Conservation (phyloP, 2,797 vertebrate species). For the Sebastes flavidus region DNA sequence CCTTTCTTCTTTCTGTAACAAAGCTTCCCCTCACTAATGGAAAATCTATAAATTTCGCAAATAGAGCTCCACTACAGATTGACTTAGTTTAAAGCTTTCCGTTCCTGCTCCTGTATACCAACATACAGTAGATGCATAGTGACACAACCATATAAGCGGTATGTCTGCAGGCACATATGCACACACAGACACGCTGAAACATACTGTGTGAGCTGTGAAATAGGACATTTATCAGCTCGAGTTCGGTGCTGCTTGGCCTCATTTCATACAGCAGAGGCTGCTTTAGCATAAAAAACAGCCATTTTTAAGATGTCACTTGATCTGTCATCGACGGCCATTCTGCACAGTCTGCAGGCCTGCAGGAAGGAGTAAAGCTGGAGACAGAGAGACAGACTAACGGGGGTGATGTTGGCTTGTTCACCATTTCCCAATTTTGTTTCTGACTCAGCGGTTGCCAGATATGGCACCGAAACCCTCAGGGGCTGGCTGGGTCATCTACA, state of each 20-base stretch:
- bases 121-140: not conserved
- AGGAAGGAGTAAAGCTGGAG: not conserved
- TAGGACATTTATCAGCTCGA: constrained; percentile 63
- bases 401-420: not conserved
- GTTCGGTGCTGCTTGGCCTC: constrained; percentile 48
- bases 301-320: constrained; percentile 57
- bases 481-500: constrained; percentile 1
- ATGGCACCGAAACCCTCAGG: not conserved
- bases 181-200: not conserved
- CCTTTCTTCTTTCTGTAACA: constrained; percentile 24
- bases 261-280: constrained; percentile 42
- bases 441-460: not conserved
- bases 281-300: constrained; percentile 22
- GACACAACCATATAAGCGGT: not conserved
- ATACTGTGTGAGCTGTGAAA: constrained; percentile 33
- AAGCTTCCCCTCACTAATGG: constrained; percentile 32
- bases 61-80: constrained; percentile 7
- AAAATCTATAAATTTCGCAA: constrained; percentile 31
- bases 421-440: constrained; percentile 4
- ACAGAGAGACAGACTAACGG: not conserved
- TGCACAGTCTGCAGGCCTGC: constrained; percentile 16
- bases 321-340: constrained; percentile 39
- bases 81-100: constrained; percentile 13
- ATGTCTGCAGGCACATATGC: not conserved
- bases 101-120: not conserved